Conservation (phyloP, 2,113 vertebrate genomes). For the Choloepus hoffmanni region DNA sequence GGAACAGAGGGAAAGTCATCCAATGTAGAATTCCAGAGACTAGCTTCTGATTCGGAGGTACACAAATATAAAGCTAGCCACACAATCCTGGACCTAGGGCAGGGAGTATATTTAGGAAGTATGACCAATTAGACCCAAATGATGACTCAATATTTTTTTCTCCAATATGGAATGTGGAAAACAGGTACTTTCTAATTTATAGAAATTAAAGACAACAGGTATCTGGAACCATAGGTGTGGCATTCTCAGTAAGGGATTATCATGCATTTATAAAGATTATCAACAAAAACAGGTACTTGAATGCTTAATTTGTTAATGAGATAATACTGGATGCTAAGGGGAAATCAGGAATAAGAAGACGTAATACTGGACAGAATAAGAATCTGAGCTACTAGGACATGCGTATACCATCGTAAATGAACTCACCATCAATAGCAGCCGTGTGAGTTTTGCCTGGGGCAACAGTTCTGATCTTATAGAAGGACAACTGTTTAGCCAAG, state of each 20-base stretch:
- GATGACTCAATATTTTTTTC: constrained; percentile 8
- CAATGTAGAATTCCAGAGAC: not conserved
- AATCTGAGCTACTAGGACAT: not conserved
- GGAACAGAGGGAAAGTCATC: not conserved
- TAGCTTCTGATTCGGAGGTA: not conserved
- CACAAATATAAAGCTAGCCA: not conserved
- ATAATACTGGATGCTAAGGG: not conserved
- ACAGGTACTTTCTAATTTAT: not conserved
- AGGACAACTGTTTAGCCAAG: constrained; percentile 95
- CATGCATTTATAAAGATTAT: constrained; percentile 6
- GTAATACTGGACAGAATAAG: not conserved
- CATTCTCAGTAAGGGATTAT: constrained; percentile 7
- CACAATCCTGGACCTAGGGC: not conserved
- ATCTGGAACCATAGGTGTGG: not conserved
- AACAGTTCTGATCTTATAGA: constrained; percentile 94
- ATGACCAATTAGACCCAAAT: not conserved
- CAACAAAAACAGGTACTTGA: constrained; percentile 41
- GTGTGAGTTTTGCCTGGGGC: constrained; percentile 97
- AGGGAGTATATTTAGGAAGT: not conserved
- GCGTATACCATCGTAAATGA: not conserved
- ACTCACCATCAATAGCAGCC: constrained; percentile 96
- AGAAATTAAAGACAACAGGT: constrained; percentile 16
- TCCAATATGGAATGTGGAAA: constrained; percentile 25
- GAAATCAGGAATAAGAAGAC: constrained; percentile 39
- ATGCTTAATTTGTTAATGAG: constrained; percentile 23